These are phyloP conservation scores for Phrynocephalus forsythii DNA, from an alignment of 2,797 vertebrate genomes.

Conservation along the genomic window DNA sequence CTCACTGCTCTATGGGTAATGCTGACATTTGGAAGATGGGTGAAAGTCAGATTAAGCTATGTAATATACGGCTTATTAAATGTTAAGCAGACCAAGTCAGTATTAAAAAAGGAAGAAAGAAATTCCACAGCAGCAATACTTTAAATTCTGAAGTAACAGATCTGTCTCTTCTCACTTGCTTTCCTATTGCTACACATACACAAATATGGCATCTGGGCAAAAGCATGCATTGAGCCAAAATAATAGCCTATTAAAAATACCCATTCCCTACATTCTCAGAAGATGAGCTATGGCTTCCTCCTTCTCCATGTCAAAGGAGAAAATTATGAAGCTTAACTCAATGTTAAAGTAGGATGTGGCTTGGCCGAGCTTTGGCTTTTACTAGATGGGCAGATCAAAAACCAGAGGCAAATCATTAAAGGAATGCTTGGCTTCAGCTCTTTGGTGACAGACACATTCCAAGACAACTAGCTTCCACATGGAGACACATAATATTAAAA, in stretches of 20 bases:
- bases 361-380: background rate
- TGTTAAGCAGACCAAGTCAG: background rate
- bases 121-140: background rate
- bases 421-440: conserved; percentile 3
- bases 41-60: background rate
- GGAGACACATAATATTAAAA: background rate
- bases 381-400: conserved; percentile 28
- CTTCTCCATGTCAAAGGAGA: conserved; percentile 4
- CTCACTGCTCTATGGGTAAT: background rate
- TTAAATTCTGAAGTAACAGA: background rate
- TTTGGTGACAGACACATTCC: conserved; percentile 10
- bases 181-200: background rate
- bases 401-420: conserved; percentile 1
- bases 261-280: background rate
- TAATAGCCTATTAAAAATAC: conserved; percentile 6
- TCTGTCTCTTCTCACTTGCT: background rate
- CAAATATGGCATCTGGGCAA: background rate
- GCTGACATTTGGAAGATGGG: background rate
- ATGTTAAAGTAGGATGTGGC: background rate
- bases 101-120: background rate
- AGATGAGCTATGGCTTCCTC: background rate
- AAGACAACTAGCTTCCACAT: background rate
- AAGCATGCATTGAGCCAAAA: background rate
- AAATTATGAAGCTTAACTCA: background rate
- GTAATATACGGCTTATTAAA: background rate